These are phyloP conservation scores for Oscheius sp. DNA, from an alignment of 2,888 invertebrate genomes.

Conservation along the genomic window DNA sequence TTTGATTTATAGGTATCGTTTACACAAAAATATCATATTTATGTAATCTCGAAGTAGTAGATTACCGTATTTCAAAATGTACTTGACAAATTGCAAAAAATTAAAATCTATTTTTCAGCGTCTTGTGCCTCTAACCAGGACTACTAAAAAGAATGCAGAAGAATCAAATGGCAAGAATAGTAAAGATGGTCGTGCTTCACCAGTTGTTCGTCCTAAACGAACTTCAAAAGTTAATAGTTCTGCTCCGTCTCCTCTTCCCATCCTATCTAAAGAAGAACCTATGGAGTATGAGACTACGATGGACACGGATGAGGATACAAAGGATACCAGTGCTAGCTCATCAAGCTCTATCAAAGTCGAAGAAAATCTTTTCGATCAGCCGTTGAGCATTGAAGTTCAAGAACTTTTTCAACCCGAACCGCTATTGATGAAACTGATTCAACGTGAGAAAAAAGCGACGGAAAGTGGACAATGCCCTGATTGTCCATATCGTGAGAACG, in stretches of 20 bases:
- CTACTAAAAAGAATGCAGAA: not conserved
- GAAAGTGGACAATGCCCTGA: conserved; percentile 37
- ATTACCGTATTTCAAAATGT: no score
- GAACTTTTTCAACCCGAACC: conserved; percentile 5
- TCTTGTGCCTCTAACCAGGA: not conserved
- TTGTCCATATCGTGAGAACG: conserved; percentile 37
- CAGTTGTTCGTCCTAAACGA: not conserved
- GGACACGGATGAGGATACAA: not conserved
- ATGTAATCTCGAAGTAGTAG: no score
- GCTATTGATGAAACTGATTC: not conserved
- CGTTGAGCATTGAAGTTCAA: conserved; percentile 7
- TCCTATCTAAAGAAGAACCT: conserved; percentile 12
- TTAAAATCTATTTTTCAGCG: no score
- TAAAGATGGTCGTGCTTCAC: not conserved
- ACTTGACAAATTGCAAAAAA: no score
- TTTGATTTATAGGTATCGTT: no score
- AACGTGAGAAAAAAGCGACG: not conserved
- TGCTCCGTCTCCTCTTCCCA: conserved; percentile 8
- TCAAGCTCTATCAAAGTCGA: not conserved
- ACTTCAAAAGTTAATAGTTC: not conserved
- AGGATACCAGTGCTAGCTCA: no score
- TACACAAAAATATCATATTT: no score
- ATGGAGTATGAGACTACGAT: conserved; percentile 5
- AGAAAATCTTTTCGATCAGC: conserved; percentile 3
- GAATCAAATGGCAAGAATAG: not conserved